Evolutionary conservation across 2,113 vertebrate species (phyloP), one percentile per base, ranked within the genome.

Genomic region (Pituophis catenifer): DNA sequence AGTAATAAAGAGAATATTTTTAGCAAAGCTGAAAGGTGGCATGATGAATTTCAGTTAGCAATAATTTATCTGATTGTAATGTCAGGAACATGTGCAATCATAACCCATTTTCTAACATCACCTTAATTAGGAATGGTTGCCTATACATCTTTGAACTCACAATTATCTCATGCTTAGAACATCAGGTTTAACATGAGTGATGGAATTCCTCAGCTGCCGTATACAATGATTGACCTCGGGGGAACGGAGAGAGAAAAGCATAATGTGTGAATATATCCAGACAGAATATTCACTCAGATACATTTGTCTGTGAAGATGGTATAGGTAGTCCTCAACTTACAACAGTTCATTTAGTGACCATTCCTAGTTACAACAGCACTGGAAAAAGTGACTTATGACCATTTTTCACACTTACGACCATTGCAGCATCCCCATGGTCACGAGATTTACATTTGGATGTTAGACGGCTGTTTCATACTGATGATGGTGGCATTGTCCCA

Each of bases 11-110:
- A 13, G 33, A 62, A 48, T 90, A 26, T 81, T 0, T 0, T 50
- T 93, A 94, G 91, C 3, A 93, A 92, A 95, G 33, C n/a, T 92
- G 94, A 91, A 0, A 90, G 90, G 6, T 81, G n/a, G 65, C n/a
- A 91, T n/a, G 15, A 81, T 55, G 65, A 91, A 24, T 3, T 94
- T 93, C 50, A 11, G 1, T 91, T 44, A 90, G 44, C 29, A 90
- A 48, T 89, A 38, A 90, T 90, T 48, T 58, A 53, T 58, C n/a
- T 86, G 33, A n/a, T 57, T 89, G 53, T 54, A 52, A 87, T 87
- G 48, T 44, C 75, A 44, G n/a, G 75, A 81, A 44, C 75, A 44
- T 21, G 75, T 44, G 75, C 17, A 81, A 81, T 81, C 33, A 81
- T 81, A 81, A 81, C 17, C 19, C 75, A 81, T 81, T 44, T 81